phyloP scores from a whole-genome alignment of 2,888 invertebrate genomes.

The Meteorus cinctellus region DNA sequence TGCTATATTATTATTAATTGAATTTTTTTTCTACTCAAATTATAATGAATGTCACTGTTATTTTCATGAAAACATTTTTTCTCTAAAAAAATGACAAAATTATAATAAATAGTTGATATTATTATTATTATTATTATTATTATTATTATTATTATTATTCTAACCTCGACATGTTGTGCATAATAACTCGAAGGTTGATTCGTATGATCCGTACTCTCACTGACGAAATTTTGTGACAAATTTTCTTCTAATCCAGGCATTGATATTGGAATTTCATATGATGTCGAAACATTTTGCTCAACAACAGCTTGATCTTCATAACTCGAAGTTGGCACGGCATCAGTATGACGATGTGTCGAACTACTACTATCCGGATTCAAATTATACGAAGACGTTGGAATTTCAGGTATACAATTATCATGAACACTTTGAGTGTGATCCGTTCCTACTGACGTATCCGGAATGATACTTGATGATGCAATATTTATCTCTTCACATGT shows the following conservation, averaged over 20 bases:
- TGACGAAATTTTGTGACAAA: constrained; percentile 67
- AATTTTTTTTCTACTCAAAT: too few relatives aligned
- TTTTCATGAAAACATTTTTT: too few relatives aligned
- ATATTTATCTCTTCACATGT: constrained; percentile 71
- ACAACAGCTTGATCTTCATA: constrained; percentile 67
- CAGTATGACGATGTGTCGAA: constrained; percentile 63
- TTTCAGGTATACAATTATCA: constrained; percentile 69
- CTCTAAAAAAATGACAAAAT: too few relatives aligned
- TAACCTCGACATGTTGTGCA: constrained; percentile 61
- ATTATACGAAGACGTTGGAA: constrained; percentile 69
- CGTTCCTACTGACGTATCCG: constrained; percentile 63
- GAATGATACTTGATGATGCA: constrained; percentile 67
- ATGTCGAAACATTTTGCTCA: constrained; percentile 70
- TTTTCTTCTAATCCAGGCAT: constrained; percentile 68
- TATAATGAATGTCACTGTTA: too few relatives aligned
- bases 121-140: too few relatives aligned
- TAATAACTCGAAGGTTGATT: constrained; percentile 68
- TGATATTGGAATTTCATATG: constrained; percentile 68
- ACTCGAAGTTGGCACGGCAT: constrained; percentile 67
- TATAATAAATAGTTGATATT: background rate
- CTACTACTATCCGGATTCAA: constrained; percentile 69
- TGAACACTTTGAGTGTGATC: constrained; percentile 66
- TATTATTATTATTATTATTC: background rate
- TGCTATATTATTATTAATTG: too few relatives aligned
- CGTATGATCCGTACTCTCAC: constrained; percentile 65